These are phyloP conservation scores for Lepus americanus DNA, from an alignment of 2,113 vertebrate genomes.

Conservation along the genomic window DNA sequence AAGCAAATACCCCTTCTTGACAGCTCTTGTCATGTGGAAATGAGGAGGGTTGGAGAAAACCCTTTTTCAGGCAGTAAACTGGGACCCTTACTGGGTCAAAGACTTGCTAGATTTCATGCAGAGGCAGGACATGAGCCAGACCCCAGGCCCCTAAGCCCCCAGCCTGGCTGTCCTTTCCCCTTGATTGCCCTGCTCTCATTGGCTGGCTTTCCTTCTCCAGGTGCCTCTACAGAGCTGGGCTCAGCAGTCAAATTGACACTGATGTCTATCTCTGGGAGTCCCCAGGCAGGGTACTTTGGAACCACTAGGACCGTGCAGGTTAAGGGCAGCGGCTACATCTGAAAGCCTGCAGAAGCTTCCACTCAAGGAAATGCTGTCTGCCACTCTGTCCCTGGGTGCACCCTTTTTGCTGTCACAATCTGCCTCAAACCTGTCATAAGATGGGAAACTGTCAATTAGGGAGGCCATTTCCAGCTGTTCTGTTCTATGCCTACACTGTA, in stretches of 20 bases:
- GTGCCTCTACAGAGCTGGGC: slow-evolving; percentile 12
- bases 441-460: slow-evolving; percentile 2
- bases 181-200: neutral
- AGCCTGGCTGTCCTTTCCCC: neutral
- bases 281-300: neutral
- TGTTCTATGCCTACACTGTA: neutral
- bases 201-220: slow-evolving; percentile 2
- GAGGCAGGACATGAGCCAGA: neutral
- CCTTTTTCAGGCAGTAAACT: neutral
- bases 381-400: neutral
- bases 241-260: slow-evolving; percentile 32
- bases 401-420: slow-evolving; percentile 2
- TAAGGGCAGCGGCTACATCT: neutral
- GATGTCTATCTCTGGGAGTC: slow-evolving; percentile 43
- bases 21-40: neutral
- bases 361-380: slow-evolving; percentile 8
- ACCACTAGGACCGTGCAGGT: neutral
- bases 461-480: slow-evolving; percentile 62
- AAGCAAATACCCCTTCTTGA: neutral
- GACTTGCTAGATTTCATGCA: neutral
- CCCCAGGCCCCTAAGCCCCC: neutral
- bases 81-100: neutral
- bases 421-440: slow-evolving; percentile 59
- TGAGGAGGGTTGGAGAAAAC: neutral
- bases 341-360: neutral